phyloP scores from a whole-genome alignment of 1,140 invertebrate genomes.

The Bombus terrestris region DNA sequence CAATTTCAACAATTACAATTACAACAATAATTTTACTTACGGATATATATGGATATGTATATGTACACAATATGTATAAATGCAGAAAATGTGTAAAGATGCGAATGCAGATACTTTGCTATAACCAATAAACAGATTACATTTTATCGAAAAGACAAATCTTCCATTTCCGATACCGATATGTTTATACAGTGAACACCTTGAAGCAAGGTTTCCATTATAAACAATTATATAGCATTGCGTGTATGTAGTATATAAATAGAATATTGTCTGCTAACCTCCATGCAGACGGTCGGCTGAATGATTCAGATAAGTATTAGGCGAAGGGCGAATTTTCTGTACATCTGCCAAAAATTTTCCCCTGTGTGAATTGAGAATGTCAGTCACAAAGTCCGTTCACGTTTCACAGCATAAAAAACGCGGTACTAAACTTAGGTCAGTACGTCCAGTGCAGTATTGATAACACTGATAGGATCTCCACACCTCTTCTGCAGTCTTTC shows the following conservation, averaged over 20 bases:
- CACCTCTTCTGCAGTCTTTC: conserved; percentile 13
- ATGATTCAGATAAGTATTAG: conserved; percentile 21
- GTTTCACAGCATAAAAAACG: neutral
- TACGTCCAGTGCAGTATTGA: neutral
- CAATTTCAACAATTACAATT: neutral
- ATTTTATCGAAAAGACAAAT: neutral
- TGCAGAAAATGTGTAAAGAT: conserved; percentile 26
- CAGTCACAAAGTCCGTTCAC: conserved; percentile 13
- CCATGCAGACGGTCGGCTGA: neutral
- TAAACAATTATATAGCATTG: conserved; percentile 38
- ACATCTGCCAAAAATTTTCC: conserved; percentile 31
- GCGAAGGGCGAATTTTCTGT: conserved; percentile 41
- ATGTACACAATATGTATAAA: conserved; percentile 19
- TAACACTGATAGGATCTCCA: conserved; percentile 37
- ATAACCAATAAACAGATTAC: neutral
- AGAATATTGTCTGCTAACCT: conserved; percentile 47
- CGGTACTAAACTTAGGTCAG: conserved; percentile 6
- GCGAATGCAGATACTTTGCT: neutral
- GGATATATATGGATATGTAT: neutral
- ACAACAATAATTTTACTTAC: conserved; percentile 11
- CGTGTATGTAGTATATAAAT: conserved; percentile 27
- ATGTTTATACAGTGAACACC: conserved; percentile 22
- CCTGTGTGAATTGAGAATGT: neutral
- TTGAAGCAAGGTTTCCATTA: conserved; percentile 30
- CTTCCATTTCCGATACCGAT: neutral